phyloP scores from a whole-genome alignment of 2,888 invertebrate species.

The Sphaerophoria rueppellii region DNA sequence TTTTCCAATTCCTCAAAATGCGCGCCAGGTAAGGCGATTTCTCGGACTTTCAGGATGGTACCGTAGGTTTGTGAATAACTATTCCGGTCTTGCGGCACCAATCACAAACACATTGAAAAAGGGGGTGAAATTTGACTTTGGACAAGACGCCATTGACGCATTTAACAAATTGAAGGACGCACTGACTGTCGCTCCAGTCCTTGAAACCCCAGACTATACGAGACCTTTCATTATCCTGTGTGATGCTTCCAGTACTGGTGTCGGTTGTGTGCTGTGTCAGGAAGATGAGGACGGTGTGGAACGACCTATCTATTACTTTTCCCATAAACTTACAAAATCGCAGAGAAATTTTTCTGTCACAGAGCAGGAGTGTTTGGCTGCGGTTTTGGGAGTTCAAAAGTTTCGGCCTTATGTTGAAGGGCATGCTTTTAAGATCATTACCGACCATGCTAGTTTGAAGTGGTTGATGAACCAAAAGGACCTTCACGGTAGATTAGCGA shows the following conservation, averaged over 20 bases:
- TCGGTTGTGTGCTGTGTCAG: constrained; percentile 4
- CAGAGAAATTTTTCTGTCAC: neutral
- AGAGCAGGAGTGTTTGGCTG: neutral
- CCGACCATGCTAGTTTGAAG: neutral
- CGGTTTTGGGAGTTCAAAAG: constrained; percentile 3
- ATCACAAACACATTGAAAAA: neutral
- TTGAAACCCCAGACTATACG: neutral
- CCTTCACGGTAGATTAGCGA: neutral
- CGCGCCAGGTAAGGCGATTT: neutral
- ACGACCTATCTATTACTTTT: constrained; percentile 11
- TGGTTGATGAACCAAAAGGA: neutral
- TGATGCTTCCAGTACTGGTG: neutral
- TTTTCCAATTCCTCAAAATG: neutral
- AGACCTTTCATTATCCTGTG: neutral
- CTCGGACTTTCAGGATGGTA: neutral
- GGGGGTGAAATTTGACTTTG: neutral
- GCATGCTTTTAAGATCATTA: neutral
- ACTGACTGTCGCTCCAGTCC: neutral
- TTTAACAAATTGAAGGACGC: neutral
- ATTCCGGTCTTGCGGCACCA: too few relatives aligned
- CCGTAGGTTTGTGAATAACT: too few relatives aligned
- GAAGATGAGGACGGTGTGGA: constrained; percentile 15
- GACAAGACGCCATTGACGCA: neutral
- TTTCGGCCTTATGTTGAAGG: constrained; percentile 6
- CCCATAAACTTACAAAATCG: constrained; percentile 1